A percentile compares a stretch with the other conserved stretches of the same genome.
Evolutionary conservation across 2,113 vertebrate genomes (phyloP).

Genomic region (Gymnogyps californianus): DNA sequence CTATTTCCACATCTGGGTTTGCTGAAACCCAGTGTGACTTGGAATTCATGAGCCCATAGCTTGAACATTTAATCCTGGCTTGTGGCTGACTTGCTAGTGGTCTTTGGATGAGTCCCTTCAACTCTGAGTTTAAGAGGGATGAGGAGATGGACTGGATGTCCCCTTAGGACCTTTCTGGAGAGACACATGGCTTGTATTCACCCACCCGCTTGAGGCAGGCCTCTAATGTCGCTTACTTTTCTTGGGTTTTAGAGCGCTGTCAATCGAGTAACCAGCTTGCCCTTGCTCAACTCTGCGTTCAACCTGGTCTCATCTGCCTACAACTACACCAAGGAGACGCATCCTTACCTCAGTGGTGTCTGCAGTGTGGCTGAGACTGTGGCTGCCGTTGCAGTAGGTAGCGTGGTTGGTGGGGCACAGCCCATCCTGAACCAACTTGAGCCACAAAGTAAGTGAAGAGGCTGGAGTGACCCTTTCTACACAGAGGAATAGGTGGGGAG

Average conservation of each 20-base stretch:
- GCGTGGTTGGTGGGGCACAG: slow-evolving; percentile 80
- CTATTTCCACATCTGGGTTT: background rate
- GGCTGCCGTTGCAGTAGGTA: slow-evolving; percentile 78
- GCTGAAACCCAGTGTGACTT: background rate
- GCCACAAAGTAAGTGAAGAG: slow-evolving; percentile 83
- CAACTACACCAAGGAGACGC: slow-evolving; percentile 81
- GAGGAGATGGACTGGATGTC: background rate
- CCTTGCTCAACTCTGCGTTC: slow-evolving; percentile 86
- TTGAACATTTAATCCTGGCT: background rate
- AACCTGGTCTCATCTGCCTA: slow-evolving; percentile 81
- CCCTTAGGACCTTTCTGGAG: background rate
- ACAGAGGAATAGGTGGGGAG: background rate
- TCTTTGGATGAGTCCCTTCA: background rate
- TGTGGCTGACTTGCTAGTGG: background rate
- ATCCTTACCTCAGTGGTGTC: slow-evolving; percentile 83
- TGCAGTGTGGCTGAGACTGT: slow-evolving; percentile 84
- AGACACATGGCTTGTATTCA: background rate
- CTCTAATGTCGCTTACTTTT: background rate
- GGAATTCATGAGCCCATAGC: background rate
- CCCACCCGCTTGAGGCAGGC: background rate
- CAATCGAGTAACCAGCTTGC: slow-evolving; percentile 77
- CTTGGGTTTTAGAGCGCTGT: slow-evolving; percentile 72
- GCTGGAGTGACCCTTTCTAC: background rate
- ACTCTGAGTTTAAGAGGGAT: background rate
- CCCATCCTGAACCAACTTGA: slow-evolving; percentile 87